These are phyloP conservation scores for Chrysaora quinquecirrha DNA, from an alignment of 30 jellyfish, hydroid and myxozoan species.

Conservation along the genomic window DNA sequence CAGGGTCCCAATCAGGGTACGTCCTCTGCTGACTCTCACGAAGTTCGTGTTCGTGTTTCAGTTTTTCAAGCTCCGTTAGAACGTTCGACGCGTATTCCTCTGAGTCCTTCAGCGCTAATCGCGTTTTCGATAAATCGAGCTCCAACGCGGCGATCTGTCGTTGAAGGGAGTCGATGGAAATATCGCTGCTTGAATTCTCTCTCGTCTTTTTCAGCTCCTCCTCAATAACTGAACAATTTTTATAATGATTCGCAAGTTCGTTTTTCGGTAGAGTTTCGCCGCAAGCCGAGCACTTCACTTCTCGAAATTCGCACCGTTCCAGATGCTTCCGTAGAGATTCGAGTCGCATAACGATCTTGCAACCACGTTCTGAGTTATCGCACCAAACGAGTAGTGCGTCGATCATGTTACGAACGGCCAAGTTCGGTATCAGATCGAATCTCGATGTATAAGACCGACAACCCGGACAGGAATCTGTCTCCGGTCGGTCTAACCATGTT, in stretches of 20 bases:
- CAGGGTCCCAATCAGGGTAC: conserved; percentile 92
- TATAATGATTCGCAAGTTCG: conserved; percentile 84
- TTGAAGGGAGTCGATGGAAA: conserved; percentile 69
- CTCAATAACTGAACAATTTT: conserved; percentile 72
- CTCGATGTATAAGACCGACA: conserved; percentile 85
- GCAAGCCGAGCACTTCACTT: conserved; percentile 90
- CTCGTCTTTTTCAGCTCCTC: conserved; percentile 57
- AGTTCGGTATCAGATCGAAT: conserved; percentile 88
- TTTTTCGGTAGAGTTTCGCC: conserved; percentile 48
- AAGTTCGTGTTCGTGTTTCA: conserved; percentile 70
- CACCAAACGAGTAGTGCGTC: conserved; percentile 82
- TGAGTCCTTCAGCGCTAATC: conserved; percentile 69
- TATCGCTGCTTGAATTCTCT: conserved; percentile 34
- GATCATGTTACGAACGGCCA: conserved; percentile 78
- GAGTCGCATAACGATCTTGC: conserved; percentile 82
- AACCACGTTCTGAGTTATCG: conserved; percentile 83
- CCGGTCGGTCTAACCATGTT: conserved; percentile 92
- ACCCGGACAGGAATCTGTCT: conserved; percentile 86
- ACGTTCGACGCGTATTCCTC: conserved; percentile 66
- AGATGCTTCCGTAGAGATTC: conserved; percentile 69
- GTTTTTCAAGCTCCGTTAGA: conserved; percentile 67
- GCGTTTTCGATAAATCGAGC: conserved; percentile 73
- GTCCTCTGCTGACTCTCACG: conserved; percentile 60
- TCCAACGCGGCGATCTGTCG: conserved; percentile 85
- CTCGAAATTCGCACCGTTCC: conserved; percentile 82